These are phyloP conservation scores for Mirza zaza DNA, from an alignment of 2,113 vertebrate genomes.

Conservation along the genomic window DNA sequence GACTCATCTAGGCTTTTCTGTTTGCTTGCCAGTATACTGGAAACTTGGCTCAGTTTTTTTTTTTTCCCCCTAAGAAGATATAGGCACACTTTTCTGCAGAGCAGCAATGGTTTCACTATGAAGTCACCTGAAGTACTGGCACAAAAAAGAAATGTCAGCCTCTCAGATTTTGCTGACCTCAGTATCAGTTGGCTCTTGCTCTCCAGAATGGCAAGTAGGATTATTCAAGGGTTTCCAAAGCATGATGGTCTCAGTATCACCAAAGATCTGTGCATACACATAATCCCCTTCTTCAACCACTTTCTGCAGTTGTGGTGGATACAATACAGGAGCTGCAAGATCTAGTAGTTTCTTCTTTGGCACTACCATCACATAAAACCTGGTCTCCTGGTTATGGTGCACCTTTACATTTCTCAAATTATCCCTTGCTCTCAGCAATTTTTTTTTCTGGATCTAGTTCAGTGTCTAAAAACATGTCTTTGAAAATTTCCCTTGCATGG, in stretches of 20 bases:
- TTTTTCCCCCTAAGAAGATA: neutral
- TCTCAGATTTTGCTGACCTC: conserved; percentile 19
- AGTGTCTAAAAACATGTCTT: neutral
- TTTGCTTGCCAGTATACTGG: neutral
- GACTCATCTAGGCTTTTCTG: conserved; percentile 7
- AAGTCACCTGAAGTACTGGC: conserved; percentile 19
- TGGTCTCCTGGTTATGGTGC: neutral
- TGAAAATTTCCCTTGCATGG: neutral
- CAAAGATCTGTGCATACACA: neutral
- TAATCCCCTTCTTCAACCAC: neutral
- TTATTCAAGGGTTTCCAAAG: conserved; percentile 37
- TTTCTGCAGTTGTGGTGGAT: neutral
- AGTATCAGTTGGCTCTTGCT: conserved; percentile 11
- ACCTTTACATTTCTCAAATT: neutral
- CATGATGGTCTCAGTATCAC: neutral
- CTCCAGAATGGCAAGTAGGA: conserved; percentile 4
- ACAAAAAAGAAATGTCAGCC: conserved; percentile 22
- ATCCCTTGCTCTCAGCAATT: neutral
- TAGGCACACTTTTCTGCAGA: conserved; percentile 29
- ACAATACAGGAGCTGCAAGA: neutral
- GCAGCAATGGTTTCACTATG: conserved; percentile 13
- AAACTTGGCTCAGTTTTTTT: conserved; percentile 28
- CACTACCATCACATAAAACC: neutral
- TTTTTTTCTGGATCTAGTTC: neutral
- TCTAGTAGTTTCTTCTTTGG: neutral